phyloP scores from a whole-genome alignment of 2,888 invertebrate species.

The Lymantria dispar region DNA sequence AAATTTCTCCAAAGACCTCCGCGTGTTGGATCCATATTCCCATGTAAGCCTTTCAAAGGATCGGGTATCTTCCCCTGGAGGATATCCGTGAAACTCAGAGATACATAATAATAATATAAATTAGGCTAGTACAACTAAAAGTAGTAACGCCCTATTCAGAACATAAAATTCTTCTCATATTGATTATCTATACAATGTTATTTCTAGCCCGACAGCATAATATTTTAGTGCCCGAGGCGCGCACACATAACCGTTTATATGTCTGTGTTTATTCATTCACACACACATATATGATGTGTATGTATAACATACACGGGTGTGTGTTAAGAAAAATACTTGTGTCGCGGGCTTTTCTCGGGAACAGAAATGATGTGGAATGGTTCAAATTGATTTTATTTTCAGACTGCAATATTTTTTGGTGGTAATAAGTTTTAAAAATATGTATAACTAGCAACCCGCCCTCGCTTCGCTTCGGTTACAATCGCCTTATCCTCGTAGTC shows the following conservation, averaged over 20 bases:
- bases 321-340: slow-evolving; percentile 76
- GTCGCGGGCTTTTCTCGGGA: slow-evolving; percentile 74
- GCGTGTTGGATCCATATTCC: no score
- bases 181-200: slow-evolving; percentile 83
- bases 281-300: slow-evolving; percentile 34
- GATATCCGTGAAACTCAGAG: no score
- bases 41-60: no score
- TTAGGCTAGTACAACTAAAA: slow-evolving; percentile 7
- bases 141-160: slow-evolving; percentile 28
- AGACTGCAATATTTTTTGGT: neutral
- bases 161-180: slow-evolving; percentile 73
- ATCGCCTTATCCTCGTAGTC: no score
- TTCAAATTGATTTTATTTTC: slow-evolving; percentile 10
- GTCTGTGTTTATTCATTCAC: slow-evolving; percentile 31
- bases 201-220: slow-evolving; percentile 81
- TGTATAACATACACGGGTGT: slow-evolving; percentile 39
- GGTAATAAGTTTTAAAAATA: no score
- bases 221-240: slow-evolving; percentile 80
- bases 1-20: no score
- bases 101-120: no score
- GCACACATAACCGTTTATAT: slow-evolving; percentile 39
- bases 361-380: slow-evolving; percentile 43
- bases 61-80: no score
- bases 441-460: no score
- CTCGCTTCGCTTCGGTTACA: no score